Evolutionary conservation across 2,797 vertebrate species (phyloP).

Genomic region (Aplochiton taeniatus): DNA sequence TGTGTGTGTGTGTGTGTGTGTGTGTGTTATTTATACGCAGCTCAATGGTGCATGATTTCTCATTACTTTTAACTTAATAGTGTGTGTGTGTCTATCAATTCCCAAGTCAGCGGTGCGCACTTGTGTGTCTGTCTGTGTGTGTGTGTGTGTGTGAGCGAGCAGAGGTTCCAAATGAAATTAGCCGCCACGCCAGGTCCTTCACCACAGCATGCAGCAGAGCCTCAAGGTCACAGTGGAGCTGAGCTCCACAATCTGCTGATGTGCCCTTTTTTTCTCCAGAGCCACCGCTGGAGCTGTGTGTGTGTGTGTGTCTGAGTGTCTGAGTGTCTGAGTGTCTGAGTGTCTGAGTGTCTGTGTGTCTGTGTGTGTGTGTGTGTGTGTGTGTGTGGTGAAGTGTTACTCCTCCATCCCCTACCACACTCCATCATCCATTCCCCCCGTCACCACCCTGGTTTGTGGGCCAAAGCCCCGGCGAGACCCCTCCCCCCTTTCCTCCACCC

Average conservation of each 20-base stretch:
- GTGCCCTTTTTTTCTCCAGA: constrained; percentile 49
- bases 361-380: too few relatives aligned
- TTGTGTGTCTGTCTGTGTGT: constrained; percentile 17
- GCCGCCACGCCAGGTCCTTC: constrained; percentile 60
- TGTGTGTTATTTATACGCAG: background rate
- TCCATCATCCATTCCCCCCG: constrained; percentile 35
- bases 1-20: constrained; percentile 7
- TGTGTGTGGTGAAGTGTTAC: background rate
- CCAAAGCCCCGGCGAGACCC: too few relatives aligned
- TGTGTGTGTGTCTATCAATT: too few relatives aligned
- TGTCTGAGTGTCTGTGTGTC: too few relatives aligned
- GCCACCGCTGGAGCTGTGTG: constrained; percentile 26
- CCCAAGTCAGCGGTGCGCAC: too few relatives aligned
- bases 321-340: too few relatives aligned
- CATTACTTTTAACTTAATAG: too few relatives aligned
- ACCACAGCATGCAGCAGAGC: constrained; percentile 54
- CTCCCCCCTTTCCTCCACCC: too few relatives aligned
- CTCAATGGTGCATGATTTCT: too few relatives aligned
- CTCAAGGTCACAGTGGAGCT: constrained; percentile 62
- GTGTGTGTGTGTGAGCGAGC: background rate
- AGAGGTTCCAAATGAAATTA: constrained; percentile 65
- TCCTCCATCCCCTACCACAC: constrained; percentile 38
- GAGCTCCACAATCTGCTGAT: constrained; percentile 65
- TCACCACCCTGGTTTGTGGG: constrained; percentile 43
- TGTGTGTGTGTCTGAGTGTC: too few relatives aligned